phyloP scores from a whole-genome alignment of 1,140 invertebrate genomes.

The Steinernema khuongi region DNA sequence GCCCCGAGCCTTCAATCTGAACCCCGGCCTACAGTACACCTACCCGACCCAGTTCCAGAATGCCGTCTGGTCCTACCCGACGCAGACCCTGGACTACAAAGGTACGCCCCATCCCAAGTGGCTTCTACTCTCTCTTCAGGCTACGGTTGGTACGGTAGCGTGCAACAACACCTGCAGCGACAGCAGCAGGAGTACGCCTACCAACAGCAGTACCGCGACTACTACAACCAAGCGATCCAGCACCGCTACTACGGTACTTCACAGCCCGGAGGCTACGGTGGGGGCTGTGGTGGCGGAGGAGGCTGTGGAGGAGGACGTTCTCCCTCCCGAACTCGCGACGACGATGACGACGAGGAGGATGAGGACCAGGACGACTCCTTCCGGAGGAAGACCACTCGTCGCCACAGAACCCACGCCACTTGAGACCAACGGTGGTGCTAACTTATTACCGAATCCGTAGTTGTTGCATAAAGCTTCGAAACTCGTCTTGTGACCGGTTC shows the following conservation, averaged over 20 bases:
- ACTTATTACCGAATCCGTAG: slow-evolving; percentile 19
- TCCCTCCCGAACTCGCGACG: slow-evolving; percentile 22
- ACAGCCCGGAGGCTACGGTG: not conserved
- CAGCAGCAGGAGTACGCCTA: slow-evolving; percentile 16
- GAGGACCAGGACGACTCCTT: slow-evolving; percentile 16
- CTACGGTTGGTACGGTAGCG: slow-evolving; percentile 30
- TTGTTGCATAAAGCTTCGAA: slow-evolving; percentile 28
- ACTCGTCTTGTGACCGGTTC: slow-evolving; percentile 5
- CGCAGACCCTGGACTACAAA: slow-evolving; percentile 22
- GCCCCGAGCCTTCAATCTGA: slow-evolving; percentile 23
- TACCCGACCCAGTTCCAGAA: slow-evolving; percentile 30
- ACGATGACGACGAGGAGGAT: slow-evolving; percentile 20
- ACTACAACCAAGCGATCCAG: not conserved
- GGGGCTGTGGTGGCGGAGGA: slow-evolving; percentile 13
- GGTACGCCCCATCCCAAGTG: slow-evolving; percentile 12
- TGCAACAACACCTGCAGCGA: slow-evolving; percentile 10
- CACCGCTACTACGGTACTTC: not conserved
- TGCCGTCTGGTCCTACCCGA: slow-evolving; percentile 27
- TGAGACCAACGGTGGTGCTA: not conserved
- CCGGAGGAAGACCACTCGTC: slow-evolving; percentile 17
- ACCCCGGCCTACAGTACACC: slow-evolving; percentile 30
- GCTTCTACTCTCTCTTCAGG: not conserved
- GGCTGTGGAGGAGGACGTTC: slow-evolving; percentile 19
- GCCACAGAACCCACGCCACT: slow-evolving; percentile 27
- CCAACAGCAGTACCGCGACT: not conserved